Evolutionary conservation across 2,888 invertebrate species (phyloP).

Genomic region (Cremastinae sp.): DNA sequence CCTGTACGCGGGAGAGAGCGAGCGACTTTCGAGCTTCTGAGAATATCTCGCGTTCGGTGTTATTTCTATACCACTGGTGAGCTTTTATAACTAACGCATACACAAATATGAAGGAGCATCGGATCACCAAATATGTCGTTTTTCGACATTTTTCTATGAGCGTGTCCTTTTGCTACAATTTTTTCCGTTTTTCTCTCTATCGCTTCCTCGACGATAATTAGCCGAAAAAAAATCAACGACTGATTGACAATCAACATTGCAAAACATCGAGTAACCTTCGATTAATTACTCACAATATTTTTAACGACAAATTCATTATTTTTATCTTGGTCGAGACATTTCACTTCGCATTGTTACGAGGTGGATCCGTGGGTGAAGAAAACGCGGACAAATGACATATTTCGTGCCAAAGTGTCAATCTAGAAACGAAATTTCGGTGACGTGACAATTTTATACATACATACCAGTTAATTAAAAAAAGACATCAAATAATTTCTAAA

Average conservation of each 20-base stretch:
- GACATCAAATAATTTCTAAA: too few species aligned
- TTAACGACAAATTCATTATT: background rate
- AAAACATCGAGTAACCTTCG: too few species aligned
- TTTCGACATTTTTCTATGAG: background rate
- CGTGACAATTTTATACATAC: too few species aligned
- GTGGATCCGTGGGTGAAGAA: too few species aligned
- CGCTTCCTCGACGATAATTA: background rate
- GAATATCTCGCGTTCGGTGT: conserved; percentile 53
- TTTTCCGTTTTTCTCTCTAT: background rate
- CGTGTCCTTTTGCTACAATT: background rate
- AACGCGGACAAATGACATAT: too few species aligned
- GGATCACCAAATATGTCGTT: conserved; percentile 46
- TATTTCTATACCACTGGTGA: conserved; percentile 47
- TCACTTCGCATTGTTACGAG: too few species aligned
- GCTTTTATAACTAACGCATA: background rate
- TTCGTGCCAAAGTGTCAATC: too few species aligned
- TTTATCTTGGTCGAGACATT: background rate
- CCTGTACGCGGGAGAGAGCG: conserved; percentile 6
- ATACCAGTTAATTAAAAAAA: too few species aligned
- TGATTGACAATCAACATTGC: too few species aligned
- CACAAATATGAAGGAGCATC: conserved; percentile 1
- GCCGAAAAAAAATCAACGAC: background rate
- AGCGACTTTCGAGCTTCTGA: conserved; percentile 39
- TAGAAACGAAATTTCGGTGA: too few species aligned
- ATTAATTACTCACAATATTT: too few species aligned